phyloP scores from a whole-genome alignment of 2,797 vertebrate species.

The Sebastes diploproa region DNA sequence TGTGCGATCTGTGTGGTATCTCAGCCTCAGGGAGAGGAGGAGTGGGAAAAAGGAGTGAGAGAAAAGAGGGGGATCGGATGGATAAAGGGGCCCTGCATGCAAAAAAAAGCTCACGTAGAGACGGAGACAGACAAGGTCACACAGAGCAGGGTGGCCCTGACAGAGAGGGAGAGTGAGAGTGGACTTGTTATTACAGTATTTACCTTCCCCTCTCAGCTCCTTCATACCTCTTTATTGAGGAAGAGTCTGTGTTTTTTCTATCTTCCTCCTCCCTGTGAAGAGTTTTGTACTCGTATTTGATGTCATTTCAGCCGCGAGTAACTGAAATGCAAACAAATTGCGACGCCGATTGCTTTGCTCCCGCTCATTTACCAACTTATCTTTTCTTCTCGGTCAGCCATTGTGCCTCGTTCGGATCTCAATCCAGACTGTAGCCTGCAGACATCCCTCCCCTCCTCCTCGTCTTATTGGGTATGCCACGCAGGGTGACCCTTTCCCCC shows the following conservation, averaged over 20 bases:
- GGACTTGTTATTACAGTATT: conserved; percentile 67
- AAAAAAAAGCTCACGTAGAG: conserved; percentile 75
- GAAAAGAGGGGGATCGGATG: conserved; percentile 67
- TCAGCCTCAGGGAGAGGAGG: conserved; percentile 70
- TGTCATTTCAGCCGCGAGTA: not conserved
- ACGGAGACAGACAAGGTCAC: conserved; percentile 83
- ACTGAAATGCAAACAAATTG: conserved; percentile 9
- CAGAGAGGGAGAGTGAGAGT: conserved; percentile 53
- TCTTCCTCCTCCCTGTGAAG: not conserved
- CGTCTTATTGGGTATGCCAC: conserved; percentile 70
- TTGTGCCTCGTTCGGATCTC: conserved; percentile 61
- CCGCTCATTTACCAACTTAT: conserved; percentile 15
- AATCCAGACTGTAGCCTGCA: conserved; percentile 64
- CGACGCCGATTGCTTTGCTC: not conserved
- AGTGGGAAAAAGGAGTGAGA: conserved; percentile 48
- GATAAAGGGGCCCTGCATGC: conserved; percentile 78
- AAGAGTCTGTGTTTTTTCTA: conserved; percentile 1
- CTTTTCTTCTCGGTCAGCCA: conserved; percentile 43
- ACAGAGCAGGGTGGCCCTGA: conserved; percentile 81
- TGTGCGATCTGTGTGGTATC: conserved; percentile 84
- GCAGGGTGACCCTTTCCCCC: conserved; percentile 64
- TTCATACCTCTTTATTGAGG: conserved; percentile 19
- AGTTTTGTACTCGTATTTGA: conserved; percentile 7
- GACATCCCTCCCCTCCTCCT: conserved; percentile 60
- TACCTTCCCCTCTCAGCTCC: conserved; percentile 39